Percentiles rank a stretch among this genome's conserved stretches.
Conservation (phyloP, 2,113 vertebrate species). For the Hucho hucho region DNA sequence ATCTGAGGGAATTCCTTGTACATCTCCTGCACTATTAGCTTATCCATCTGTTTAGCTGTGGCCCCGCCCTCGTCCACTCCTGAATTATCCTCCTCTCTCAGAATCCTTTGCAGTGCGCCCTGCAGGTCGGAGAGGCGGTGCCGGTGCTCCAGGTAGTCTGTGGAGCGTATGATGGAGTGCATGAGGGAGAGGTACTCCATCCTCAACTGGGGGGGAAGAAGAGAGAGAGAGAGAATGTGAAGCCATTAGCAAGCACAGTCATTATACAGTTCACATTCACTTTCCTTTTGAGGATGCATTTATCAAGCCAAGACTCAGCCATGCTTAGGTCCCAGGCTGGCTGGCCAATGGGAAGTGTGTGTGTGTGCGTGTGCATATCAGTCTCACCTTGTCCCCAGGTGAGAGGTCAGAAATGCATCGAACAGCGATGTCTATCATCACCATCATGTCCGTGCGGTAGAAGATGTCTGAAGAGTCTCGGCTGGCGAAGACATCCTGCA, state of each 20-base stretch:
- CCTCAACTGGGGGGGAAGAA: conserved; percentile 76
- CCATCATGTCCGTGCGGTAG: conserved; percentile 98
- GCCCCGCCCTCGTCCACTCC: conserved; percentile 73
- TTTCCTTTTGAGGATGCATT: not conserved
- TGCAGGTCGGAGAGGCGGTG: conserved; percentile 89
- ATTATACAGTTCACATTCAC: not conserved
- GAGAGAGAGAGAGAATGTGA: not conserved
- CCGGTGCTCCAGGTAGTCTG: conserved; percentile 89
- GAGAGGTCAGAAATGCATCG: conserved; percentile 95
- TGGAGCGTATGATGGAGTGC: conserved; percentile 91
- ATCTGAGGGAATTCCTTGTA: conserved; percentile 91
- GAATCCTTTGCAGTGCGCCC: conserved; percentile 86
- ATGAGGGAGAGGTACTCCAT: conserved; percentile 98
- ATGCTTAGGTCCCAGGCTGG: too few relatives aligned
- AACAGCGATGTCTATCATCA: conserved; percentile 97
- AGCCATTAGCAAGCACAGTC: not conserved
- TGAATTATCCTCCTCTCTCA: conserved; percentile 77
- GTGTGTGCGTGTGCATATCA: not conserved
- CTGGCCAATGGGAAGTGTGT: too few relatives aligned
- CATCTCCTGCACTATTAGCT: conserved; percentile 91
- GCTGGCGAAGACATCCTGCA: conserved; percentile 91
- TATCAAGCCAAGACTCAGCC: not conserved
- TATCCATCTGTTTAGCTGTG: conserved; percentile 93
- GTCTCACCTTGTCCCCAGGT: conserved; percentile 91
- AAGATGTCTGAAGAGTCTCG: conserved; percentile 86